phyloP scores from a whole-genome alignment of 2,797 vertebrate genomes.

The Hypotaenidia okinawae region DNA sequence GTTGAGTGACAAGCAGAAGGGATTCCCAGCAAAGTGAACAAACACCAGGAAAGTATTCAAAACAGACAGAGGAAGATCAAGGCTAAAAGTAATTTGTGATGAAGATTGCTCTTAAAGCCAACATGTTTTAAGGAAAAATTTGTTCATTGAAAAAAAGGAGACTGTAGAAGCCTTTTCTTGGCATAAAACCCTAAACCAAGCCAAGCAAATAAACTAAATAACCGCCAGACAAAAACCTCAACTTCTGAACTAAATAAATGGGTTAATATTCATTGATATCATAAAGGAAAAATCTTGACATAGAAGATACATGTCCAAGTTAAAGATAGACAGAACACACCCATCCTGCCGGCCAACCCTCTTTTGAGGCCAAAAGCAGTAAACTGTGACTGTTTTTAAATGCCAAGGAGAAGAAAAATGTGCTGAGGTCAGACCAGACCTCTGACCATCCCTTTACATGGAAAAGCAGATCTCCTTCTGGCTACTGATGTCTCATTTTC shows the following conservation, averaged over 20 bases:
- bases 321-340: slow-evolving; percentile 21
- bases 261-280: background rate
- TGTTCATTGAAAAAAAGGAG: slow-evolving; percentile 1
- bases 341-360: background rate
- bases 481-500: background rate
- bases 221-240: background rate
- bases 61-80: background rate
- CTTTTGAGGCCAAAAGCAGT: slow-evolving; percentile 7
- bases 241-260: background rate
- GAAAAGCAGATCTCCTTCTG: slow-evolving; percentile 16
- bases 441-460: background rate
- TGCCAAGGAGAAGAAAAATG: slow-evolving; percentile 17
- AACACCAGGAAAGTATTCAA: background rate
- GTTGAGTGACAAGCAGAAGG: slow-evolving; percentile 36
- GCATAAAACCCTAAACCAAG: background rate
- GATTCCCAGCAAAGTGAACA: slow-evolving; percentile 22
- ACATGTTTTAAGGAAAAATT: background rate
- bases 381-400: background rate
- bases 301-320: background rate
- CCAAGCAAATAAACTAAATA: background rate
- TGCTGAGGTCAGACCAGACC: background rate
- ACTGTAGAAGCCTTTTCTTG: background rate
- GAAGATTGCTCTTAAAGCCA: background rate
- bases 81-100: background rate
- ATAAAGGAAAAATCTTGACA: background rate